Evolutionary conservation across 2,797 vertebrate genomes (phyloP).

Genomic region (Eulemur albifrons): DNA sequence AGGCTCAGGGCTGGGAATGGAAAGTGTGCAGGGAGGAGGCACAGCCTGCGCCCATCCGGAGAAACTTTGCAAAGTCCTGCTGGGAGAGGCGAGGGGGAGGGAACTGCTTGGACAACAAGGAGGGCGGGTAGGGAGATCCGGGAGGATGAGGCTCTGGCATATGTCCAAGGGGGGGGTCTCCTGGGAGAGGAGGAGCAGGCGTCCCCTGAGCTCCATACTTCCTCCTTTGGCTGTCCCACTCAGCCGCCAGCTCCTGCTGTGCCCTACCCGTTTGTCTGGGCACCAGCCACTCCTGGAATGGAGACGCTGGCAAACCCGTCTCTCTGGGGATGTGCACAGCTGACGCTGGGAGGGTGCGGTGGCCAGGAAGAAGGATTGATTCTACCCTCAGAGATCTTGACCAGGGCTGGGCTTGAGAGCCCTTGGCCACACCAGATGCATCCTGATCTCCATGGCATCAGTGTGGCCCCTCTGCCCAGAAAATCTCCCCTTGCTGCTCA

Average conservation of each 20-base stretch:
- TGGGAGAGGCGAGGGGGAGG: background rate
- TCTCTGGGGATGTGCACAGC: background rate
- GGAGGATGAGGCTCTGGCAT: constrained; percentile 43
- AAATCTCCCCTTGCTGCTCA: background rate
- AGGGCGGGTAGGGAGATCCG: background rate
- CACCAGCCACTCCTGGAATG: constrained; percentile 5
- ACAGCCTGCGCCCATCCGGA: constrained; percentile 32
- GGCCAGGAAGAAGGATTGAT: background rate
- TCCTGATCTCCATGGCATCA: background rate
- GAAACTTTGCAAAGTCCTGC: constrained; percentile 61
- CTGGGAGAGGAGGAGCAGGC: constrained; percentile 42
- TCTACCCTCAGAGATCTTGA: background rate
- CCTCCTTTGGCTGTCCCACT: background rate
- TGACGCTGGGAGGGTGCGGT: background rate
- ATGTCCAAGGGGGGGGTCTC: background rate
- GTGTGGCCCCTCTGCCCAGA: background rate
- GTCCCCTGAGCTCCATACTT: constrained; percentile 42
- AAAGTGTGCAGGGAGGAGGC: constrained; percentile 75
- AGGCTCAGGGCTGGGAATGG: constrained; percentile 72
- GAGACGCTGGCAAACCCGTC: background rate
- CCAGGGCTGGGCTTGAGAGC: background rate
- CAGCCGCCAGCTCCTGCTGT: background rate
- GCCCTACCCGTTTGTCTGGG: constrained; percentile 27
- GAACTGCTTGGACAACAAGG: background rate
- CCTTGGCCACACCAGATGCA: background rate